Percentiles rank a stretch among this genome's conserved stretches.
phyloP scores from a whole-genome alignment of 1,140 invertebrate genomes.

The Listronotus oregonensis region DNA sequence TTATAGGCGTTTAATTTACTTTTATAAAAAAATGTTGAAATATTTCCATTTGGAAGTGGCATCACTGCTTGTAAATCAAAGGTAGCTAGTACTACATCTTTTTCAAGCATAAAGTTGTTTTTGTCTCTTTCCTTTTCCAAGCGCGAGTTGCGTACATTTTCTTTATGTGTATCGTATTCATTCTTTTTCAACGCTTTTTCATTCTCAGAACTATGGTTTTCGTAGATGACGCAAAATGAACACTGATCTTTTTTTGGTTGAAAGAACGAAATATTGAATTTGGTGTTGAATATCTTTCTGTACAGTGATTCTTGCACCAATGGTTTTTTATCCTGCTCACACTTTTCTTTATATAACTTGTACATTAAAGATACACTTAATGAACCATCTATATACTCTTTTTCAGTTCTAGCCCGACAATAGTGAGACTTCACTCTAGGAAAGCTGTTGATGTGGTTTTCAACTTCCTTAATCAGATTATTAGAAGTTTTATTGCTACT shows the following conservation, averaged over 20 bases:
- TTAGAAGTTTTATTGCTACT: conserved; percentile 4
- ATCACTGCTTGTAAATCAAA: conserved; percentile 6
- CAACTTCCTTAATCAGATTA: too few relatives aligned
- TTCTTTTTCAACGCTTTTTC: conserved; percentile 6
- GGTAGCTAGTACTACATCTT: conserved; percentile 6
- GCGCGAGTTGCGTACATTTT: conserved; percentile 7
- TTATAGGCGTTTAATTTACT: too few relatives aligned
- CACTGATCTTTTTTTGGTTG: too few relatives aligned
- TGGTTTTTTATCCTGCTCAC: conserved; percentile 3
- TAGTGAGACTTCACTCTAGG: conserved; percentile 1
- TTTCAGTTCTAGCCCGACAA: too few relatives aligned
- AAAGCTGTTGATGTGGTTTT: conserved; percentile 8
- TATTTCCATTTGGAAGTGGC: conserved; percentile 6
- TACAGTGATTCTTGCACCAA: conserved; percentile 6
- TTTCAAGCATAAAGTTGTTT: conserved; percentile 1
- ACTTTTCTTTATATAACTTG: conserved; percentile 11
- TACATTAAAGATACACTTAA: conserved; percentile 8
- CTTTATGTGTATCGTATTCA: conserved; percentile 4
- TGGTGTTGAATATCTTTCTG: too few relatives aligned
- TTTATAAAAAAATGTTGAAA: too few relatives aligned
- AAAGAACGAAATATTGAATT: conserved; percentile 12
- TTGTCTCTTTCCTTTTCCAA: conserved; percentile 8
- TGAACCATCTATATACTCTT: conserved; percentile 2
- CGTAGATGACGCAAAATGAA: conserved; percentile 4
- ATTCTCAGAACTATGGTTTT: conserved; percentile 8